Base-by-base conservation (phyloP, 2,888 invertebrate genomes). In the Lottia scabra region DNA sequence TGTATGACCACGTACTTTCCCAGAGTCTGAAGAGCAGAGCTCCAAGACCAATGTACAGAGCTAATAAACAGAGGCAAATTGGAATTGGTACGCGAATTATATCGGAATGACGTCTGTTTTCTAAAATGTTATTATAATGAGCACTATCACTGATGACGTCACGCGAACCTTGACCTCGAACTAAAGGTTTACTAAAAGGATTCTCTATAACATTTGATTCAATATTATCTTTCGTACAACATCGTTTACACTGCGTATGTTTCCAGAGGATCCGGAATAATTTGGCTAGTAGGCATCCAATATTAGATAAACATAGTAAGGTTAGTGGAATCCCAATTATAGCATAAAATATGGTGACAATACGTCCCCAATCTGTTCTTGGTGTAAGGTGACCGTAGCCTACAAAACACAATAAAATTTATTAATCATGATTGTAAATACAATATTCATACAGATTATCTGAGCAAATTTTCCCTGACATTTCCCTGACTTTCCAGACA, bases 21-120 rank as follows among this genome's bases (percentile, higher is more conserved):
- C 97, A 98, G 87, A 94, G 91, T 2, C 94, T 93, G 90, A 99
- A 99, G 63, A 99, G 92, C 86, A 95, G 91, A 0, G 98, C 97
- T 30, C 99, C 99, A 71, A 95, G 95, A 85, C 95, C 93, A 72
- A 96, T 93, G 88, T 95, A 95, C 85, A 95, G 93, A 82, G 96
- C 93, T 93, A 98, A 96, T 80, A 97, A 95, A 78, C 95, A 92
- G 46, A 98, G 91, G 89, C 97, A 98, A 65, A 98, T 92, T 72
- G 95, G 91, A 65, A 98, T 95, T 26, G 98, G 98, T 0, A 98
- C 97, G 1, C 84, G 81, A 15, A 86, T 85, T 19, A 80, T 65
- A 30, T 77, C 70, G 12, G 63, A 67, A 71, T 68, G 73, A 67
- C n/a, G 70, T 70, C 67, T 63, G 13, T 69, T 19, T 16, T 65